Conservation (phyloP, 2,888 invertebrate genomes). For the Sesia apiformis region DNA sequence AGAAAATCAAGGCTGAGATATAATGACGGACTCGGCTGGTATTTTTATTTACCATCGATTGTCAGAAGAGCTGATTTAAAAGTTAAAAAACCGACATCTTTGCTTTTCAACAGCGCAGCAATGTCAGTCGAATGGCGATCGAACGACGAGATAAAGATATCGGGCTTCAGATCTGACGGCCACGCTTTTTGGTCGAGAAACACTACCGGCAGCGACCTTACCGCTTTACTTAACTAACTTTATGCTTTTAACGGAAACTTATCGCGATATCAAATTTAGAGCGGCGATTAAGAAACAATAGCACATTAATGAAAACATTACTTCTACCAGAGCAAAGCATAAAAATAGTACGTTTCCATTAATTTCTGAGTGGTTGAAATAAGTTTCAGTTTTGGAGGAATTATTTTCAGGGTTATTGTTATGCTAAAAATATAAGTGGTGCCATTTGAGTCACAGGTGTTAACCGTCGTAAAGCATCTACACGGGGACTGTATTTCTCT, state of each 20-base stretch:
- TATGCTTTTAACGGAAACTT: constrained; percentile 61
- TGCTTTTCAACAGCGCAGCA: constrained; percentile 30
- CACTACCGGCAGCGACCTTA: constrained; percentile 44
- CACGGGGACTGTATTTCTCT: constrained; percentile 30
- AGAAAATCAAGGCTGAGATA: too few relatives aligned
- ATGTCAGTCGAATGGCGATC: constrained; percentile 51
- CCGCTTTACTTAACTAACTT: constrained; percentile 45
- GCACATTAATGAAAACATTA: constrained; percentile 58
- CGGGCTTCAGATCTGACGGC: constrained; percentile 47
- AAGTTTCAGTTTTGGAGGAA: not conserved
- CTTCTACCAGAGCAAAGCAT: constrained; percentile 48
- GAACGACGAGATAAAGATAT: constrained; percentile 47
- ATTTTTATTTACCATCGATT: not conserved
- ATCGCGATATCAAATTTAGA: constrained; percentile 58
- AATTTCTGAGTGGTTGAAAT: not conserved
- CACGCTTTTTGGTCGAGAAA: constrained; percentile 43
- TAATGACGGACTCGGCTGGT: too few relatives aligned
- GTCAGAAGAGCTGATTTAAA: constrained; percentile 22
- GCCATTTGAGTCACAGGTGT: constrained; percentile 28
- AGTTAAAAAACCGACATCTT: constrained; percentile 46
- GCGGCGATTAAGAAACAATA: constrained; percentile 66
- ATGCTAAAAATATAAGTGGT: not conserved
- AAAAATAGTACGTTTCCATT: constrained; percentile 34
- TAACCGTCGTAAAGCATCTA: constrained; percentile 11
- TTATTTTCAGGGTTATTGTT: not conserved